Evolutionary conservation across 2,888 invertebrate species (phyloP).

Genomic region (Margaritifera margaritifera): DNA sequence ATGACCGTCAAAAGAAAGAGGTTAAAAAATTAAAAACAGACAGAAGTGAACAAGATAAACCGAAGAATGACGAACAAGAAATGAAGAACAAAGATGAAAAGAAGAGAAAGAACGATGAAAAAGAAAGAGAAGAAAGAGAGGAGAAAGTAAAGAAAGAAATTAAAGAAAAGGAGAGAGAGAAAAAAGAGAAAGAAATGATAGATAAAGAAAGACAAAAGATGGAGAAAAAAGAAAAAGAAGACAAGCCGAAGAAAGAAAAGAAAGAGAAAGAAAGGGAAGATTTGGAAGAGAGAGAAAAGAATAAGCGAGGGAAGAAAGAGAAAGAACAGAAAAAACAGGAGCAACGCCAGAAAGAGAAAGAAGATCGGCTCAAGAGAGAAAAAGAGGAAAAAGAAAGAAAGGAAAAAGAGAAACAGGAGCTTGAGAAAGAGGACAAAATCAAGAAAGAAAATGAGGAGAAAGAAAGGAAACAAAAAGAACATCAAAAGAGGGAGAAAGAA

Average conservation of each 20-base stretch:
- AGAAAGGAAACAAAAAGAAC: neutral
- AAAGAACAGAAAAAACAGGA: constrained; percentile 2
- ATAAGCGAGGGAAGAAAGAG: constrained; percentile 8
- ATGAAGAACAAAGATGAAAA: neutral
- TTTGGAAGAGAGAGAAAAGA: constrained; percentile 6
- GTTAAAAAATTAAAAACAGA: neutral
- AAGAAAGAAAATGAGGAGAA: constrained; percentile 2
- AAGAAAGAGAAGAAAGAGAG: too few relatives aligned
- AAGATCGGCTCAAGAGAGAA: neutral
- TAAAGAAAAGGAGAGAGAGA: too few relatives aligned
- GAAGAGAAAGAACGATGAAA: neutral
- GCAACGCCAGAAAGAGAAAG: neutral
- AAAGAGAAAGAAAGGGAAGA: constrained; percentile 2
- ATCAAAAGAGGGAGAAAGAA: constrained; percentile 3
- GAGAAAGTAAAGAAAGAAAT: too few relatives aligned
- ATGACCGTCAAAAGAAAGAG: neutral
- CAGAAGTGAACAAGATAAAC: neutral
- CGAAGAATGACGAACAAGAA: constrained; percentile 2
- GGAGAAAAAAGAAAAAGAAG: too few relatives aligned
- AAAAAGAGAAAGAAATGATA: too few relatives aligned
- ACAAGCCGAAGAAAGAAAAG: too few relatives aligned
- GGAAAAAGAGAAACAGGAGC: neutral
- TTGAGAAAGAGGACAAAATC: neutral
- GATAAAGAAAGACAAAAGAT: too few relatives aligned
- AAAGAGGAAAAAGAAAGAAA: neutral